phyloP scores from a whole-genome alignment of 92 coral and sea anemone species.

The Anthopleura xanthogrammica region DNA sequence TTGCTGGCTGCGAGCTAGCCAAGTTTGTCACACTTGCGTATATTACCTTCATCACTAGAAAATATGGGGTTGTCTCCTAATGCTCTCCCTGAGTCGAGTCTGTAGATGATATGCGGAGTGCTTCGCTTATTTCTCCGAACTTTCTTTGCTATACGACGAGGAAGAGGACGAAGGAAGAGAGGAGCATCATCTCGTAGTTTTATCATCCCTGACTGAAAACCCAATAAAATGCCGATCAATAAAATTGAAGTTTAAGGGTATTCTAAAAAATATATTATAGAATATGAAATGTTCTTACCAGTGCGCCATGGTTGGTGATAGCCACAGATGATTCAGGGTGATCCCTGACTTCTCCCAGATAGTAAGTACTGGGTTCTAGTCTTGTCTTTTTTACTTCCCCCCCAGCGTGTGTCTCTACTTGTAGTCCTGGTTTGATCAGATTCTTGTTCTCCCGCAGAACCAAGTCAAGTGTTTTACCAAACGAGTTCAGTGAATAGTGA shows the following conservation, averaged over 20 bases:
- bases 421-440: constrained; percentile 68
- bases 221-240: not conserved
- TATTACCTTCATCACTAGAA: not conserved
- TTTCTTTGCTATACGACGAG: constrained; percentile 61
- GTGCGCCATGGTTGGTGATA: constrained; percentile 61
- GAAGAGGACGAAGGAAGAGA: constrained; percentile 65
- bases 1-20: too few species aligned
- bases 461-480: constrained; percentile 70
- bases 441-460: constrained; percentile 65
- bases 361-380: constrained; percentile 63
- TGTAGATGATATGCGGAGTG: constrained; percentile 67
- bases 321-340: constrained; percentile 86
- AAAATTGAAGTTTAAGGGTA: too few species aligned
- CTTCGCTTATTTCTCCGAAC: constrained; percentile 27
- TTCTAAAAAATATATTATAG: too few species aligned
- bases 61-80: not conserved
- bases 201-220: constrained; percentile 46
- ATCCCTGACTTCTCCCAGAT: constrained; percentile 75
- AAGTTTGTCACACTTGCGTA: too few species aligned
- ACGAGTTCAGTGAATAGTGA: constrained; percentile 63
- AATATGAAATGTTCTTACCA: constrained; percentile 44
- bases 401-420: constrained; percentile 47
- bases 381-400: constrained; percentile 58
- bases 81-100: not conserved
- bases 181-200: constrained; percentile 41